phyloP scores from a whole-genome alignment of 2,888 invertebrate genomes.

The Limulus polyphemus region DNA sequence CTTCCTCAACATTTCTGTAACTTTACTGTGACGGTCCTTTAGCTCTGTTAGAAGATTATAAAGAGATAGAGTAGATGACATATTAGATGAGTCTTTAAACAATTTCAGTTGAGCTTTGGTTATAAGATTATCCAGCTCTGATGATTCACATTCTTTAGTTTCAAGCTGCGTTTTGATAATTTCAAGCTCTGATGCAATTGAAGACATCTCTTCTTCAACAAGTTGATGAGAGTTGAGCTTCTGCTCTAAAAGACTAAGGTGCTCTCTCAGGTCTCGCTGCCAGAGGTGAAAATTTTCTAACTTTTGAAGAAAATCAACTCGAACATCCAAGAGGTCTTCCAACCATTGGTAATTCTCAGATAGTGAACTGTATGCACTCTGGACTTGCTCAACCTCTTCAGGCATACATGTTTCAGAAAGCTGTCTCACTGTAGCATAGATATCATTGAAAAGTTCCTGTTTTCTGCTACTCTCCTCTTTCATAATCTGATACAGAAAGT shows the following conservation, averaged over 20 bases:
- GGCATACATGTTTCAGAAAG: slow-evolving; percentile 55
- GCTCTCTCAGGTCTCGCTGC: slow-evolving; percentile 17
- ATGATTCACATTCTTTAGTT: slow-evolving; percentile 27
- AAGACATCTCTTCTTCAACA: slow-evolving; percentile 49
- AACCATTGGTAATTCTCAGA: slow-evolving; percentile 56
- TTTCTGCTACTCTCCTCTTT: slow-evolving; percentile 15
- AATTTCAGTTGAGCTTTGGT: background rate
- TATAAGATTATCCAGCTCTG: slow-evolving; percentile 27
- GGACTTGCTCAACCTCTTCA: slow-evolving; percentile 57
- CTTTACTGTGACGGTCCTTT: too few species aligned
- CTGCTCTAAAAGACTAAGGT: slow-evolving; percentile 12
- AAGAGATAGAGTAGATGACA: too few species aligned
- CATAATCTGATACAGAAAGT: slow-evolving; percentile 7
- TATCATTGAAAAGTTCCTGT: slow-evolving; percentile 58
- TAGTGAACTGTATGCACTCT: slow-evolving; percentile 60
- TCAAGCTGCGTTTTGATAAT: slow-evolving; percentile 42
- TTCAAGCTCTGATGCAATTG: slow-evolving; percentile 55
- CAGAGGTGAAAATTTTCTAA: slow-evolving; percentile 21
- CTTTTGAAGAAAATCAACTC: slow-evolving; percentile 33
- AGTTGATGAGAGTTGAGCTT: slow-evolving; percentile 13
- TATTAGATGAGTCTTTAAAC: background rate
- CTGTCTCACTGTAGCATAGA: slow-evolving; percentile 70
- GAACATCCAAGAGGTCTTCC: slow-evolving; percentile 32
- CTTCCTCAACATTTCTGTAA: too few species aligned
- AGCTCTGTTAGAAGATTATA: too few species aligned